These are phyloP conservation scores for Takifugu ocellatus DNA, from an alignment of 2,797 vertebrate genomes.

Conservation along the genomic window DNA sequence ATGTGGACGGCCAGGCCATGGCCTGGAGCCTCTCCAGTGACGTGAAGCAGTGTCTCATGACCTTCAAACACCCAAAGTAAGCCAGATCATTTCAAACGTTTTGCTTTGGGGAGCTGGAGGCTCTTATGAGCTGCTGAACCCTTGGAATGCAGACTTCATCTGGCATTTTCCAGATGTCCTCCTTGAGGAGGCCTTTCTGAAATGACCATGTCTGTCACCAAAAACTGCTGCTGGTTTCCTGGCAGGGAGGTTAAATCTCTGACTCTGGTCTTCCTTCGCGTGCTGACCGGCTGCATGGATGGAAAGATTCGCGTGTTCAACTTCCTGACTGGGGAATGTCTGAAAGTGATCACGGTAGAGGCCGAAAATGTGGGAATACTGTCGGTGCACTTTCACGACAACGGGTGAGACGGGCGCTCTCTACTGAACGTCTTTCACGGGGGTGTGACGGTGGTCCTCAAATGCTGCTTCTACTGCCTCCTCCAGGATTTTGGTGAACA, in stretches of 20 bases:
- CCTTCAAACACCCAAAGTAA: constrained; percentile 84
- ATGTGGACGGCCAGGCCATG: constrained; percentile 75
- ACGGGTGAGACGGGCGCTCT: constrained; percentile 67
- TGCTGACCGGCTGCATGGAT: constrained; percentile 85
- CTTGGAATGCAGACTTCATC: too few species aligned
- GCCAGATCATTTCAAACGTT: constrained; percentile 12
- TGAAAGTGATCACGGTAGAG: constrained; percentile 76
- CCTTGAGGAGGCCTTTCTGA: too few species aligned
- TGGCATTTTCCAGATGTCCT: too few species aligned
- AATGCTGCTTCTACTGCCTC: background rate
- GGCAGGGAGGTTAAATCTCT: constrained; percentile 84
- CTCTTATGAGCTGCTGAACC: too few species aligned
- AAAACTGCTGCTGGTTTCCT: background rate
- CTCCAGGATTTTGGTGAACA: constrained; percentile 82
- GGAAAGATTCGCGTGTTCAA: constrained; percentile 87
- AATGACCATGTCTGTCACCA: too few species aligned
- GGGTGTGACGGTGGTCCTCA: too few species aligned
- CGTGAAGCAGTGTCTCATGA: constrained; percentile 72
- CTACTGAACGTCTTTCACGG: background rate
- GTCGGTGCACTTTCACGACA: constrained; percentile 73
- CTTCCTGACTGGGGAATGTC: constrained; percentile 82
- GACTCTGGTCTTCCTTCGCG: constrained; percentile 81
- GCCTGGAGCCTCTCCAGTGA: constrained; percentile 83
- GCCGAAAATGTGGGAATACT: constrained; percentile 67
- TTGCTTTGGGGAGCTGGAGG: background rate